A percentile compares a stretch with the other conserved stretches of the same genome.
Conservation (phyloP, 2,113 vertebrate genomes). For the Cepphus grylle region DNA sequence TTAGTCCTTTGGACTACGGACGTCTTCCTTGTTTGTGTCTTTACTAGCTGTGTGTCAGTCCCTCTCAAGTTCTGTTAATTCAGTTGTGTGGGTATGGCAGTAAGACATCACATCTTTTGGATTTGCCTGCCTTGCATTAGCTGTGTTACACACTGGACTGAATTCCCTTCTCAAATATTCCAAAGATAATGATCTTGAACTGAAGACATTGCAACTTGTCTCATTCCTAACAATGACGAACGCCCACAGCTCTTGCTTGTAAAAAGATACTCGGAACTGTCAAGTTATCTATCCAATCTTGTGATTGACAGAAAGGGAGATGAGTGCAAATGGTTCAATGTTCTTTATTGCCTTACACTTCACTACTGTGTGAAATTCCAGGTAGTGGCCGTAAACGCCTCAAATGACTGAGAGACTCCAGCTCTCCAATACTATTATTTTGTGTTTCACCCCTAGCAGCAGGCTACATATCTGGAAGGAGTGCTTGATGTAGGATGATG, state of each 20-base stretch:
- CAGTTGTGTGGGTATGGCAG: background rate
- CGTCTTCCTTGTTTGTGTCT: background rate
- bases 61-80: background rate
- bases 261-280: background rate
- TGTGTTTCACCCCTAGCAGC: background rate
- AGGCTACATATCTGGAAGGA: background rate
- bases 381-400: background rate
- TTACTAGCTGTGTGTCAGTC: background rate
- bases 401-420: background rate
- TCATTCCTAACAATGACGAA: background rate
- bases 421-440: background rate
- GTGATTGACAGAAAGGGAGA: background rate
- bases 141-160: background rate
- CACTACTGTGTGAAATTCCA: background rate
- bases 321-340: background rate
- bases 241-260: background rate
- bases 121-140: background rate
- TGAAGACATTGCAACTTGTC: background rate
- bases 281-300: background rate
- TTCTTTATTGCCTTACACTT: background rate
- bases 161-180: background rate
- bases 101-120: background rate
- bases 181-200: background rate
- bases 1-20: background rate
- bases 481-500: background rate